Evolutionary conservation across 2,888 invertebrate species (phyloP), one percentile per base, ranked within the genome.

Genomic region (Orthonevra nobilis): DNA sequence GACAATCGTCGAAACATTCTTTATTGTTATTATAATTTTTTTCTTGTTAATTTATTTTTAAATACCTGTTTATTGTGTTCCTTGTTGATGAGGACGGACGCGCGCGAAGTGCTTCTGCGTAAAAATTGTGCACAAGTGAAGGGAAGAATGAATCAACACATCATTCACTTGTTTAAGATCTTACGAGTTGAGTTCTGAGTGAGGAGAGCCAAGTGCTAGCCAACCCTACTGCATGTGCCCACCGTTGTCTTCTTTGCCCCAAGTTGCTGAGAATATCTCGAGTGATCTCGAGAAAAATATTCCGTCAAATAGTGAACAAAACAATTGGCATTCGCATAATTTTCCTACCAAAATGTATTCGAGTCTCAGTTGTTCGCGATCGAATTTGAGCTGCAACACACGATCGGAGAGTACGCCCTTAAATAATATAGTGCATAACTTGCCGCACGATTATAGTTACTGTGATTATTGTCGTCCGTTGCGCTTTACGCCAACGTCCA

Each of bases 381-480:
- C 87, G 81, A 87, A 89, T 85, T 85, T 88, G 82, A 88, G 88
- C 79, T 85, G 86, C 74, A 88, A 86, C 54, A 63, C 63, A 73
- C 69, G 82, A 26, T 83, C 42, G 83, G 82, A 63, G 81, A 83
- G 56, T 68, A 69, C 79, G 64, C 82, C 82, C 74, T 82, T 75
- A 83, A 82, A 82, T 81, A 82, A 44, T 50, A 63, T 42, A 38
- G 66, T 73, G 54, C 74, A 83, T 61, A 82, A 81, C 83, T 81
- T 84, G 46, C 83, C 85, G 26, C 85, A 86, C 70, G 87, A 88
- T 72, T 86, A 86, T 81, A 87, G 85, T 81, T 85, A 84, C 52
- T 88, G 87, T 72, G 88, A 88, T 82, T 86, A 87, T 82, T 87
- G 87, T 83, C 87, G 88, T 3, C 87, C 87, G 46, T 42, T 85